Base-by-base conservation (phyloP, 2,888 invertebrate species). In the Fragum whitleyi region DNA sequence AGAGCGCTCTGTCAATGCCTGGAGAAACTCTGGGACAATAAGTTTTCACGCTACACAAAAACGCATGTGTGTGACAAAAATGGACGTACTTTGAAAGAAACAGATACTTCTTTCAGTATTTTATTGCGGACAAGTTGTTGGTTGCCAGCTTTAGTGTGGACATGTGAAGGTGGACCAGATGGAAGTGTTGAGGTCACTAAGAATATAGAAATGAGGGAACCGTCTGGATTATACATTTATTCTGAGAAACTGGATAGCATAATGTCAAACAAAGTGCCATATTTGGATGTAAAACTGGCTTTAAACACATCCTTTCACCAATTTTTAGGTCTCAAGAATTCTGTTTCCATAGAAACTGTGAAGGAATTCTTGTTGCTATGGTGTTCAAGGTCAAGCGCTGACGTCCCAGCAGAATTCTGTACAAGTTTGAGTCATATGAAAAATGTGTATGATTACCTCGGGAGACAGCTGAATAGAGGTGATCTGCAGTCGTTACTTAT, bases 71-170 rank as follows among this genome's bases (percentile, higher is more conserved):
- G 80, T 19, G 81, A 81, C n/a, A 80, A 77, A 28, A 86, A 86
- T 47, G 87, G 85, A 11, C 79, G 81, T 19, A 68, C 42, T 0
- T 74, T 90, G 7, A 68, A 79, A 21, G 88, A 89, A 5, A 86
- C 87, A 3, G 87, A 87, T 11, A 88, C 92, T 0, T 92, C 93
- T 0, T 92, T 93, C 72, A 86, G 89, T 72, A 86, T 92, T 23
- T 68, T 87, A 55, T 83, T 93, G 42, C 81, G 85, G 53, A 83
- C 81, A 2, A 61, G 87, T 19, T 69, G 77, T 14, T 93, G 93
- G 93, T 72, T 93, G 28, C 93, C 93, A 14, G 89, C 89, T 0
- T 32, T 84, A 19, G 73, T 87, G 77, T 81, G 61, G 0, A 74
- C 81, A n/a, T 76, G 69, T 23, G 26, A 68, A 59, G 36, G 71